phyloP scores from a whole-genome alignment of 92 coral and sea anemone genomes.

The Montipora capitata region DNA sequence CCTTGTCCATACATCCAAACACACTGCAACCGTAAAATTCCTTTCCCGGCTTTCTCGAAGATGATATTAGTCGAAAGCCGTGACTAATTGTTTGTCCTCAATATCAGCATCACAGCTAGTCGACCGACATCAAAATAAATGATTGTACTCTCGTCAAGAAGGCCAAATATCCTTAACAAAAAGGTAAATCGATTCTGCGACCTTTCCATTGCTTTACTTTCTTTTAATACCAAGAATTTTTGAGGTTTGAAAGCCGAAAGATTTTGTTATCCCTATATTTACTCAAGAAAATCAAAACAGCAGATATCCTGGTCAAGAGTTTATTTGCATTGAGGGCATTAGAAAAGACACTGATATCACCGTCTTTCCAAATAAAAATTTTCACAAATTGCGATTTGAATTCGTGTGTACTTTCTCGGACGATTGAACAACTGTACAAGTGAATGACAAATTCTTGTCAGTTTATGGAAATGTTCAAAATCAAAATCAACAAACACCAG shows the following conservation, averaged over 20 bases:
- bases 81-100: not conserved
- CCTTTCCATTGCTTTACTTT: conserved; percentile 60
- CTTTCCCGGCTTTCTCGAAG: not conserved
- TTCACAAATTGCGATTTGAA: conserved; percentile 17
- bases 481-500: conserved; percentile 39
- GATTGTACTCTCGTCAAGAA: not conserved
- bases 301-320: conserved; percentile 73
- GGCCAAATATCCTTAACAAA: conserved; percentile 28
- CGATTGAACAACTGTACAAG: conserved; percentile 34
- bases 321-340: conserved; percentile 64
- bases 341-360: conserved; percentile 45
- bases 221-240: conserved; percentile 20
- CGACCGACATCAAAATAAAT: not conserved
- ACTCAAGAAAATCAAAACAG: conserved; percentile 72
- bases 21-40: not conserved
- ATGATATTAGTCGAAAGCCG: conserved; percentile 11
- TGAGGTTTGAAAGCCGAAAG: conserved; percentile 14
- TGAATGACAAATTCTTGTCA: conserved; percentile 17
- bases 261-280: conserved; percentile 59
- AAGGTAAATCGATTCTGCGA: conserved; percentile 49
- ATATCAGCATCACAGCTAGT: not conserved
- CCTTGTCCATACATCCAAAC: not conserved
- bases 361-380: conserved; percentile 53
- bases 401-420: conserved; percentile 19
- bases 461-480: conserved; percentile 32